Conservation (phyloP, 2,797 vertebrate species). For the Eupleurogrammus muticus region DNA sequence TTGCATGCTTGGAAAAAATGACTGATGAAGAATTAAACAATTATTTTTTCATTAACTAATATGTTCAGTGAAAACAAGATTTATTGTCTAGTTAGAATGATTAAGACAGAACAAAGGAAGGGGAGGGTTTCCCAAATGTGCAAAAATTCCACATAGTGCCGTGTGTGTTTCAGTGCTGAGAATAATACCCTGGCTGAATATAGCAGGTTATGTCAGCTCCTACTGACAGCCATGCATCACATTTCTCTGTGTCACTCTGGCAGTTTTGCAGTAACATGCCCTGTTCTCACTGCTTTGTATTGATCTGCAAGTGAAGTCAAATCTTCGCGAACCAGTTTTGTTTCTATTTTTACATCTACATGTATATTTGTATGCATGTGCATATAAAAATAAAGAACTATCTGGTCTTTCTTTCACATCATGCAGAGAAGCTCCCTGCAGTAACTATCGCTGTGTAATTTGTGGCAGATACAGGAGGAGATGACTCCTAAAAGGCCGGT, state of each 20-base stretch:
- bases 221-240: not conserved
- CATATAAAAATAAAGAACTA: constrained; percentile 7
- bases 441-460: not conserved
- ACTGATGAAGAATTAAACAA: not conserved
- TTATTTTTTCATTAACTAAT: not conserved
- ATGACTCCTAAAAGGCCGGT: constrained; percentile 29
- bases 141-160: not conserved
- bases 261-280: constrained; percentile 16
- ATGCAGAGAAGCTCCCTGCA: not conserved
- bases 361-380: constrained; percentile 16
- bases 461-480: constrained; percentile 18
- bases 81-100: not conserved
- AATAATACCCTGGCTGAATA: constrained; percentile 3
- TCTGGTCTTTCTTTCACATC: not conserved
- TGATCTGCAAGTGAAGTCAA: constrained; percentile 37
- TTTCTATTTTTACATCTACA: not conserved
- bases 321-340: constrained; percentile 35
- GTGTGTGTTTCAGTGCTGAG: not conserved
- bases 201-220: constrained; percentile 4
- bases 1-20: not conserved
- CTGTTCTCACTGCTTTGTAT: constrained; percentile 19
- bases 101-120: not conserved
- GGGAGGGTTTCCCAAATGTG: not conserved
- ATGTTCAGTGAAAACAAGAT: not conserved
- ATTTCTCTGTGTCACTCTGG: constrained; percentile 16